Base-by-base conservation (phyloP, 2,113 vertebrate genomes). In the Apteryx mantelli region DNA sequence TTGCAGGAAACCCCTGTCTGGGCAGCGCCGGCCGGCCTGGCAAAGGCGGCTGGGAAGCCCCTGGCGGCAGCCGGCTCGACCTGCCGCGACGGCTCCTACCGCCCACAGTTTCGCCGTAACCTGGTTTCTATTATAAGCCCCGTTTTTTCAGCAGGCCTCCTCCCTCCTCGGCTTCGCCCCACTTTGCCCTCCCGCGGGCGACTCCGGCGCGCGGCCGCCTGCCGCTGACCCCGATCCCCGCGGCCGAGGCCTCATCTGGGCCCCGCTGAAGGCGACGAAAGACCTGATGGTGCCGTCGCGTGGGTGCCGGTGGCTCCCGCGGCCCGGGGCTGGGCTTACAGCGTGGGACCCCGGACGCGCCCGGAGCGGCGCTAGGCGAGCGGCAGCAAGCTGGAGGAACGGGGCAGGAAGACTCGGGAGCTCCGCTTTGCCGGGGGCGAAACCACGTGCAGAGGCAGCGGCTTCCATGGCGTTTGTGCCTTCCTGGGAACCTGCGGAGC, bases 61-160 rank as follows among this genome's bases (percentile, higher is more conserved):
- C 34, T 3, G 1, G 8, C 8, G 18, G 66, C 61, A 80, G 75
- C 36, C 69, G 40, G 17, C 55, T 77, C 71, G 36, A 22, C 71
- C 36, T 48, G 82, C 88, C 4, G 6, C 0, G 3, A 46, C 76
- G 71, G 36, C 64, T 86, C 61, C 89, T 78, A 28, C 85, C 92
- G 82, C 86, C 86, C 89, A 81, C 93, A 91, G 75, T 91, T 93
- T 78, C 91, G 46, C 93, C 38, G 28, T 94, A 95, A 88, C 94
- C 91, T 88, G 82, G 71, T 95, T 97, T 96, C 93, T 94, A 71
- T 88, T 88, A 82, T 84, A 86, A 94, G 74, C 58, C 42, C 34
- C 80, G 11, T 52, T 61, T 93, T 74, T 86, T 60, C 44, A 22
- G 50, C 1, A 1, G 42, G 82, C n/a, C 89, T 93, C 94, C 93